These are phyloP conservation scores for Acipenser transmontanus DNA, from an alignment of 2,797 vertebrate genomes.

Conservation along the genomic window DNA sequence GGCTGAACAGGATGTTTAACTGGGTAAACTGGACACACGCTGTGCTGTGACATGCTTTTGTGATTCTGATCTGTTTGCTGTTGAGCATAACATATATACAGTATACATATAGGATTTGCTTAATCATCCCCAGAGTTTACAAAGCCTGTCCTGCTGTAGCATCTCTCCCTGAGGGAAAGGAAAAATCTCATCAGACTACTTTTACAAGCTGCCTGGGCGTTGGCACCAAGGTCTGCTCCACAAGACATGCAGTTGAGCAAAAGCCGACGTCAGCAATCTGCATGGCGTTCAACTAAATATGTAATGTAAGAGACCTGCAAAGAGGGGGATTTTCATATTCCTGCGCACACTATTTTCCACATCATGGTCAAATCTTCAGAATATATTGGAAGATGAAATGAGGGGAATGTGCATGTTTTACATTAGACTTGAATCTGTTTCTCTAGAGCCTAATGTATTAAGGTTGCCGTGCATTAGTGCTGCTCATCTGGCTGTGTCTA, in stretches of 20 bases:
- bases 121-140: constrained; percentile 1
- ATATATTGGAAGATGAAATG: neutral
- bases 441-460: neutral
- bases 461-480: too few species aligned
- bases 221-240: neutral
- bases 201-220: neutral
- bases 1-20: neutral
- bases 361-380: neutral
- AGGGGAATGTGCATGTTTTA: neutral
- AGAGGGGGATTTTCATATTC: neutral
- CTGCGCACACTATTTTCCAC: neutral
- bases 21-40: neutral
- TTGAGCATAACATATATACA: neutral
- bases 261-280: neutral
- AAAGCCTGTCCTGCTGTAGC: neutral
- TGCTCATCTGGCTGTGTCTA: too few species aligned
- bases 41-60: too few species aligned
- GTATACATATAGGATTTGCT: neutral
- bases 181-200: neutral
- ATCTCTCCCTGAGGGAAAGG: neutral
- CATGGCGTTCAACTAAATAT: neutral
- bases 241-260: neutral
- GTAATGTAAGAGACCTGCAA: neutral
- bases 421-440: neutral
- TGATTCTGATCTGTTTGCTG: too few species aligned